phyloP scores from a whole-genome alignment of 2,113 vertebrate species.

The Gopherus flavomarginatus region DNA sequence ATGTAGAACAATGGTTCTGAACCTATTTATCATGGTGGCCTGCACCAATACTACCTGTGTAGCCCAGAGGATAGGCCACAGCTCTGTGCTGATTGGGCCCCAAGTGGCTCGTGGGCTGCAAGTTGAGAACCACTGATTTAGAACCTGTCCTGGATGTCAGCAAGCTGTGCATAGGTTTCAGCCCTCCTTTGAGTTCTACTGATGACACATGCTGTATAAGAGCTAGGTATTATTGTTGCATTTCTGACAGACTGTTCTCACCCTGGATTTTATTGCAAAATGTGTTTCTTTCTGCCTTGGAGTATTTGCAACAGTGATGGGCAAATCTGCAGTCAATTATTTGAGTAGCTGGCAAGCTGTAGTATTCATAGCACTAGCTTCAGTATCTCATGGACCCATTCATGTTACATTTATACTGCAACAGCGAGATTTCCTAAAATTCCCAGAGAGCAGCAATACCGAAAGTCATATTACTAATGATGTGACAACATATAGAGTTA shows the following conservation, averaged over 20 bases:
- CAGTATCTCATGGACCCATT: background rate
- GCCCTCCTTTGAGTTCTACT: background rate
- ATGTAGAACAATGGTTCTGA: too few species aligned
- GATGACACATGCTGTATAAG: background rate
- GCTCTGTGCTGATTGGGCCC: too few species aligned
- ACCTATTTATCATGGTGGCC: too few species aligned
- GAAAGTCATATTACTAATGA: background rate
- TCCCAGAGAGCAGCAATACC: background rate
- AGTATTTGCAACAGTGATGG: background rate
- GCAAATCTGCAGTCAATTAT: rapidly evolving
- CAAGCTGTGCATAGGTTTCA: background rate
- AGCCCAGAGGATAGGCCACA: too few species aligned
- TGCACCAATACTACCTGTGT: too few species aligned
- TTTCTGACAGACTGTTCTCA: background rate
- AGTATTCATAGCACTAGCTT: background rate
- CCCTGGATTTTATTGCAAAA: slow-evolving; percentile 21
- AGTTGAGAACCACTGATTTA: background rate
- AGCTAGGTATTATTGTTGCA: background rate
- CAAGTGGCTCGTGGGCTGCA: too few species aligned
- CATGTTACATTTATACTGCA: background rate
- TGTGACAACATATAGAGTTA: background rate
- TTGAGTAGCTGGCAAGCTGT: background rate
- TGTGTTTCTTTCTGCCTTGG: background rate
- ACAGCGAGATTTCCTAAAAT: background rate
- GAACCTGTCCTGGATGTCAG: background rate